Base-by-base conservation (phyloP, 2,888 invertebrate species). In the Digitonthophagus gazella region DNA sequence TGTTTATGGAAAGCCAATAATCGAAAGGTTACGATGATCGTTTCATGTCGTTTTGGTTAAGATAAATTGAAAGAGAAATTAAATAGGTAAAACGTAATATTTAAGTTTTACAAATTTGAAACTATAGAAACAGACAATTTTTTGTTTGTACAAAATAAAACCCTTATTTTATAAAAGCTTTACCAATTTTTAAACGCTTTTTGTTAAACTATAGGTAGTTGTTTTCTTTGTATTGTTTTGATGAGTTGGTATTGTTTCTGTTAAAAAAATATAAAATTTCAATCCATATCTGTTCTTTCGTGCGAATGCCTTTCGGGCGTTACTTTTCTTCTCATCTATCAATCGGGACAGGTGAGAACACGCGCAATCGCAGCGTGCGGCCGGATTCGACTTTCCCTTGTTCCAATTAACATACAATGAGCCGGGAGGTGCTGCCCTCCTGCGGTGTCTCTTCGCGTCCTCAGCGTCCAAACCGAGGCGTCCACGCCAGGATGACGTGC, bases 401-500 rank as follows among this genome's bases (percentile, higher is more conserved):
- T 79, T 78, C 76, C 79, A 79, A 79, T 80, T 80, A 80, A 72
- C 80, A 80, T 80, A 80, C 80, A 79, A 80, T 80, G 73, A 76
- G 74, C 74, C 77, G 73, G 78, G 79, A 80, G 79, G 79, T 80
- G 80, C 75, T 78, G 77, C 76, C 75, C 76, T 72, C 80, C 79
- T 71, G 76, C 74, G 73, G 76, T 64, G 75, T 71, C 74, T 74
- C 76, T 76, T 77, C 77, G 76, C 77, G 77, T 76, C 75, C 76
- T 76, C 77, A 76, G 76, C 77, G 77, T 76, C 75, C 69, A 63
- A 65, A 63, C 58, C 64, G 68, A 58, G 67, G 58, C 22, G 67
- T 66, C 65, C 58, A 64, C 67, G 61, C 67, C 69, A 69, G 70
- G 70, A 67, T 73, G 71, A 71, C 71, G 58, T 65, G 69, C 69